A percentile compares a stretch with the other conserved stretches of the same genome.
Conservation (phyloP, 2,888 invertebrate species). For the Hemistola chrysoprasaria region DNA sequence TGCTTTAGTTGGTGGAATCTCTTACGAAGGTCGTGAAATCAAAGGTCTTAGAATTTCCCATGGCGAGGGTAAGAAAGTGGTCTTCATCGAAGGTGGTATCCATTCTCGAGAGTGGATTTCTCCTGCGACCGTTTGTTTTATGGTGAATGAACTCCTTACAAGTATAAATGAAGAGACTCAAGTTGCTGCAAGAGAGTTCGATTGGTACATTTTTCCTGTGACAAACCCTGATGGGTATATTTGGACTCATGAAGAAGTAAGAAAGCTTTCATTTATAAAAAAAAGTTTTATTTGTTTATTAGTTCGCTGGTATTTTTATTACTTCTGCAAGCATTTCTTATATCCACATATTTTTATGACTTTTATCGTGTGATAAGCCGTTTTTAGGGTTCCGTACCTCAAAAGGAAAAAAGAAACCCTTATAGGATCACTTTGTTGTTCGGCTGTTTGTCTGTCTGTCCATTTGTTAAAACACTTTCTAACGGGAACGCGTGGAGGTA, state of each 20-base stretch:
- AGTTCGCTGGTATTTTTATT: too few relatives aligned
- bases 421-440: too few relatives aligned
- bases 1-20: constrained; percentile 56
- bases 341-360: too few relatives aligned
- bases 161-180: constrained; percentile 69
- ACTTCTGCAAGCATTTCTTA: too few relatives aligned
- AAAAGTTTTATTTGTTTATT: constrained; percentile 19
- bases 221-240: constrained; percentile 90
- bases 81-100: constrained; percentile 80
- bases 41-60: constrained; percentile 75
- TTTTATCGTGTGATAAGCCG: too few relatives aligned
- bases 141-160: constrained; percentile 83
- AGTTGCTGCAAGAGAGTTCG: constrained; percentile 77
- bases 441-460: too few relatives aligned
- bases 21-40: constrained; percentile 70
- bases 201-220: constrained; percentile 89
- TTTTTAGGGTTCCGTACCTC: too few relatives aligned
- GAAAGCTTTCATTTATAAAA: too few relatives aligned
- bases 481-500: too few relatives aligned
- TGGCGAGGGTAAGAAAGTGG: constrained; percentile 49
- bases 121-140: constrained; percentile 83
- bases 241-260: constrained; percentile 84
- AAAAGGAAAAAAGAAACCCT: too few relatives aligned
- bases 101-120: constrained; percentile 91
- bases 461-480: too few relatives aligned